Percentiles rank a stretch among this genome's conserved stretches.
These are phyloP conservation scores for Ceratina calcarata DNA, from an alignment of 1,140 invertebrate genomes.

Conservation along the genomic window DNA sequence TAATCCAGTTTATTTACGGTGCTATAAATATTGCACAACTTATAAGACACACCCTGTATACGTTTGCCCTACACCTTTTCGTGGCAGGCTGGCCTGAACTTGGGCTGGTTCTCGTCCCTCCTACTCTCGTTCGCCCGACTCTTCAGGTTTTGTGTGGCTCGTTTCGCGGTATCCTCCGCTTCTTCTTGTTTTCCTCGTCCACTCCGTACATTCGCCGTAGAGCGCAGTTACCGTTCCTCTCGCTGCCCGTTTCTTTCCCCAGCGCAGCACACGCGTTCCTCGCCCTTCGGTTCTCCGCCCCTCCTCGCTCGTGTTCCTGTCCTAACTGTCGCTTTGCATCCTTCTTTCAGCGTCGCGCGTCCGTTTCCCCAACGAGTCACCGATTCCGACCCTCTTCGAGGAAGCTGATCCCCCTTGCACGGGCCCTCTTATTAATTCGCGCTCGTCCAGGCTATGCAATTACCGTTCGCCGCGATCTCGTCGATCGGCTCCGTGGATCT, in stretches of 20 bases:
- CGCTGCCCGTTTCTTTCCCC: constrained; percentile 26
- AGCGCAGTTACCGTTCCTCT: constrained; percentile 31
- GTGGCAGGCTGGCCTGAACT: constrained; percentile 54
- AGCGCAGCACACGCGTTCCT: neutral
- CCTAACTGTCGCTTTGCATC: constrained; percentile 47
- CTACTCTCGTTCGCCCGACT: constrained; percentile 48
- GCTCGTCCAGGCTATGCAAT: neutral
- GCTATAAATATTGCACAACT: too few species aligned
- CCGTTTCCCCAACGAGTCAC: constrained; percentile 18
- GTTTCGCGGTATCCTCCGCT: constrained; percentile 47
- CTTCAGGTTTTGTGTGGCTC: constrained; percentile 58
- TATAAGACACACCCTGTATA: constrained; percentile 47
- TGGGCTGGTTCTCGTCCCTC: constrained; percentile 54
- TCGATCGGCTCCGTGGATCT: neutral
- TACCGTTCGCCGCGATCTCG: neutral
- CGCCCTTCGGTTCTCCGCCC: constrained; percentile 5
- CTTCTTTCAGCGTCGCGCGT: constrained; percentile 33
- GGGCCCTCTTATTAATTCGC: constrained; percentile 26
- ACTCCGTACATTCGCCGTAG: neutral
- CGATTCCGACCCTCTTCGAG: constrained; percentile 5
- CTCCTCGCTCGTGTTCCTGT: constrained; percentile 45
- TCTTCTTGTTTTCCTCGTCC: constrained; percentile 55
- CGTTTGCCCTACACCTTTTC: constrained; percentile 55
- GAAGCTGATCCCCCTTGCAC: neutral
- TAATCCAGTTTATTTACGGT: too few species aligned